Evolutionary conservation across 2,113 vertebrate species (phyloP).

Genomic region (Salvelinus namaycush): DNA sequence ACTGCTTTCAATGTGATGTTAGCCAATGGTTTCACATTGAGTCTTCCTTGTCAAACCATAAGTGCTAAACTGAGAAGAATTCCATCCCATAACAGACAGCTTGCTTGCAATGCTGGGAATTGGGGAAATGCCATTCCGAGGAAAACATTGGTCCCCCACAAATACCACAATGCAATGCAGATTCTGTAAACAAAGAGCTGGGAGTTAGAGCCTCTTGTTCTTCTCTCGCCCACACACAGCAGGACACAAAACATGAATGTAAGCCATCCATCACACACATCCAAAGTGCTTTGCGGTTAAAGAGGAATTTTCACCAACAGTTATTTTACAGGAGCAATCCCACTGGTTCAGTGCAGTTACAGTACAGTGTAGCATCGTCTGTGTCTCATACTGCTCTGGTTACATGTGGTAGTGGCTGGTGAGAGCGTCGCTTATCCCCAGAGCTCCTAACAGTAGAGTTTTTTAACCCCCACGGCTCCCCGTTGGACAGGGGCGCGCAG

Average conservation of each 20-base stretch:
- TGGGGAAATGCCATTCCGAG: background rate
- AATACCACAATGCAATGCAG: conserved; percentile 14
- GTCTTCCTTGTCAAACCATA: background rate
- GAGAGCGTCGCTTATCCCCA: background rate
- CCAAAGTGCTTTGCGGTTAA: background rate
- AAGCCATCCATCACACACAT: conserved; percentile 7
- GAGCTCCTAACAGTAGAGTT: background rate
- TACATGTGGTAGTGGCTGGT: background rate
- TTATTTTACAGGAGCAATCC: background rate
- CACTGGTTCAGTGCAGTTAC: too few relatives aligned
- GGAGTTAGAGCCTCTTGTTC: conserved; percentile 1
- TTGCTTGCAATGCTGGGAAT: conserved; percentile 12
- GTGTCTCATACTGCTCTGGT: background rate
- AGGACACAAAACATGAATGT: conserved; percentile 17
- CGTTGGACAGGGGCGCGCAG: conserved; percentile 61
- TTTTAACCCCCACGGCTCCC: background rate
- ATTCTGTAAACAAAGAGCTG: conserved; percentile 41
- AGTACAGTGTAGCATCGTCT: background rate
- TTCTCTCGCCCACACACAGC: conserved; percentile 30
- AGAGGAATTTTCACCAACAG: background rate
- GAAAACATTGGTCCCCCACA: conserved; percentile 1
- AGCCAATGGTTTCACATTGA: background rate
- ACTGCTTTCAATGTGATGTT: background rate
- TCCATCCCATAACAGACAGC: background rate
- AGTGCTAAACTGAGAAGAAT: background rate